Conservation (phyloP, 2,113 vertebrate species). For the Ceyx melanurus region DNA sequence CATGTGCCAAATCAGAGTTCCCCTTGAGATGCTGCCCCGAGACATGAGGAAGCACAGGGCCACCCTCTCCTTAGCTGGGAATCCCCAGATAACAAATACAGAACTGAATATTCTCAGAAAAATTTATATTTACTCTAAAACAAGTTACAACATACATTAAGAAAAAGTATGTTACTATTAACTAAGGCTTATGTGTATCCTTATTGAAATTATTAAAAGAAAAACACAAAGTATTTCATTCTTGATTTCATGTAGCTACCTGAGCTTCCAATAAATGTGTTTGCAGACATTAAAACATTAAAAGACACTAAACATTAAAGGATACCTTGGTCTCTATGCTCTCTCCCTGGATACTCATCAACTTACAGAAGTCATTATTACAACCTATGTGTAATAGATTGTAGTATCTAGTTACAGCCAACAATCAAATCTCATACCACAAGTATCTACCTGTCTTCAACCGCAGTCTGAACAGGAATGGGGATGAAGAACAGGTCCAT, state of each 20-base stretch:
- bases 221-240: not conserved
- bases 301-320: not conserved
- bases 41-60: not conserved
- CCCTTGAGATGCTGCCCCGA: not conserved
- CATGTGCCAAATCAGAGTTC: not conserved
- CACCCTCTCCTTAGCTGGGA: not conserved
- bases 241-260: not conserved
- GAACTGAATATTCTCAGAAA: not conserved
- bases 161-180: not conserved
- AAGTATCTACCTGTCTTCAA: not conserved
- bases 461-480: not conserved
- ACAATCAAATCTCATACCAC: not conserved
- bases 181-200: not conserved
- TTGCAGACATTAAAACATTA: not conserved
- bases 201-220: conserved; percentile 28
- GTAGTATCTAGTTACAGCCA: not conserved
- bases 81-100: not conserved
- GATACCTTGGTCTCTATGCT: not conserved
- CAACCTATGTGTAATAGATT: not conserved
- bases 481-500: not conserved
- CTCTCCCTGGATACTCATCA: not conserved
- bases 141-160: not conserved
- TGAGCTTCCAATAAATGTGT: not conserved
- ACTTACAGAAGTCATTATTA: not conserved
- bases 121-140: not conserved